These are phyloP conservation scores for Drymodes brunneopygia DNA, from an alignment of 2,113 vertebrate species.

Conservation along the genomic window DNA sequence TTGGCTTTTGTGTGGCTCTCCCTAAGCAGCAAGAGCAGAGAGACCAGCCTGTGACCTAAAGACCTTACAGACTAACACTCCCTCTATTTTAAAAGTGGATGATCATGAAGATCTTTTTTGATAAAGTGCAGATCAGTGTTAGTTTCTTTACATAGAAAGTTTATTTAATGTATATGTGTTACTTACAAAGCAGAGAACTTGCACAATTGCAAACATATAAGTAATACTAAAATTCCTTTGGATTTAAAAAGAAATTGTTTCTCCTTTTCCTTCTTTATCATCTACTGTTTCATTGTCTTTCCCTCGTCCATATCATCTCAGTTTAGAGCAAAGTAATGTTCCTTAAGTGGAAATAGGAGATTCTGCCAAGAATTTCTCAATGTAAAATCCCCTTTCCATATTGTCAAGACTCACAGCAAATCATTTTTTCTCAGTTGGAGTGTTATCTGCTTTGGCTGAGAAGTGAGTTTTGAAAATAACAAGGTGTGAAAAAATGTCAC, in stretches of 20 bases:
- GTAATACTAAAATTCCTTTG: neutral
- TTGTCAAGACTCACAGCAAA: neutral
- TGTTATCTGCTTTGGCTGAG: slow-evolving; percentile 22
- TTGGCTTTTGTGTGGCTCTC: neutral
- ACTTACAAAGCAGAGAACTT: neutral
- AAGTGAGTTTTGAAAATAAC: neutral
- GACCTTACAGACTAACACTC: neutral
- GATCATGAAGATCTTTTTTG: neutral
- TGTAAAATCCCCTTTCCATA: neutral
- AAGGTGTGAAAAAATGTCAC: neutral
- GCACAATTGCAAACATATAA: neutral
- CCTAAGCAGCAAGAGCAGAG: neutral
- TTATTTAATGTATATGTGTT: neutral
- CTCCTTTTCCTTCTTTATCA: neutral
- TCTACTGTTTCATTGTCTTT: neutral
- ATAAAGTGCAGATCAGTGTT: neutral
- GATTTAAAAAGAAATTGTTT: neutral
- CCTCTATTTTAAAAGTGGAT: neutral
- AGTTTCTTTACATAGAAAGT: neutral
- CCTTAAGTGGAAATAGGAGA: neutral
- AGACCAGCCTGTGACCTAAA: neutral
- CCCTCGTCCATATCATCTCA: neutral
- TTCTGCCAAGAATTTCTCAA: neutral
- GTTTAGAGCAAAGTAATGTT: neutral
- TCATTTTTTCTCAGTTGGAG: neutral